Evolutionary conservation across 2,797 vertebrate species (phyloP).

Genomic region (Ibycter americanus): DNA sequence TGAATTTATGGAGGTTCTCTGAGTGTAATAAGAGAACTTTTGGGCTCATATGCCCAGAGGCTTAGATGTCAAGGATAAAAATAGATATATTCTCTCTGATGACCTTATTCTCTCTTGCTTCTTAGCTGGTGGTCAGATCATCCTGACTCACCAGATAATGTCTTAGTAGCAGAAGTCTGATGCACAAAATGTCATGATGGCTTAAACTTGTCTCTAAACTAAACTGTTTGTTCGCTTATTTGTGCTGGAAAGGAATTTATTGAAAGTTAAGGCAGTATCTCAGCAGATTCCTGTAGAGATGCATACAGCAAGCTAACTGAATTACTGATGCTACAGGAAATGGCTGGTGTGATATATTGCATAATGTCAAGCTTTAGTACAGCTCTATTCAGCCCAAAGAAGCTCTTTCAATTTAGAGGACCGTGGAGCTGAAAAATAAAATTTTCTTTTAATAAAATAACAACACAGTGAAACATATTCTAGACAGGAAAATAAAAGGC

Average conservation of each 20-base stretch:
- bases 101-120: not conserved
- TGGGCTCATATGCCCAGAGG: not conserved
- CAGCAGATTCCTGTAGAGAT: not conserved
- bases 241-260: not conserved
- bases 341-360: not conserved
- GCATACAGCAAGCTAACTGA: not conserved
- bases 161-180: not conserved
- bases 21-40: not conserved
- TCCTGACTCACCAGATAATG: not conserved
- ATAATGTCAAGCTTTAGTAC: not conserved
- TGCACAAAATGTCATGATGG: not conserved
- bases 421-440: not conserved
- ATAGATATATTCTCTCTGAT: not conserved
- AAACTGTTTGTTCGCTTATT: not conserved
- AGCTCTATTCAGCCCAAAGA: not conserved
- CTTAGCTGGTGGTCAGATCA: constrained; percentile 1
- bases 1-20: not conserved
- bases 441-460: not conserved
- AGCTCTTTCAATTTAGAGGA: not conserved
- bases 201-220: not conserved
- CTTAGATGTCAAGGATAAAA: not conserved
- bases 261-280: not conserved
- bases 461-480: not conserved
- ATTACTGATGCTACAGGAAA: not conserved
- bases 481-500: not conserved